Evolutionary conservation across 1,140 invertebrate species (phyloP), one percentile per base, ranked within the genome.

Genomic region (Epicauta chinensis): DNA sequence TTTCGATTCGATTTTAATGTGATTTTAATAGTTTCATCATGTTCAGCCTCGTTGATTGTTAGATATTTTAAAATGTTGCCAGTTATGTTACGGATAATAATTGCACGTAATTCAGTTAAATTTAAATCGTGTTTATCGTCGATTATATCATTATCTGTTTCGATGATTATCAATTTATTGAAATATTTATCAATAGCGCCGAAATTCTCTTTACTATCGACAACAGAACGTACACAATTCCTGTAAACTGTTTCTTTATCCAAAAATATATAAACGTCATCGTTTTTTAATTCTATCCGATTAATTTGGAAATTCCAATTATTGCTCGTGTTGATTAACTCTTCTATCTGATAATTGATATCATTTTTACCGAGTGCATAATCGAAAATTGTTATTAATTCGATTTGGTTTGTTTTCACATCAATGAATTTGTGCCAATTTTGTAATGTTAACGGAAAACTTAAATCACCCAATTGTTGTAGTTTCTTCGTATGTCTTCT

Each of bases 381-480:
- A 14, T 56, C 37, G 35, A 64, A 60, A 41, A 65, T 63, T 11
- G 15, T 58, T 7, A 30, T 13, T 34, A 13, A 16, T 14, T 43
- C 7, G 41, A 16, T 30, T 43, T 10, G 30, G 10, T 43, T 12
- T 15, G 12, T 43, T 29, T 11, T 40, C 46, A 48, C 43, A 11
- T 57, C 16, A 13, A 60, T 46, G 16, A 59, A 50, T 23, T 51
- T 39, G 37, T 49, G 52, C 66, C 66, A 68, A 45, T 55, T 62
- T 32, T 56, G 56, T 17, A 56, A 36, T 14, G 53, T 39, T 36
- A 62, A 38, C 14, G 65, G 63, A 51, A 67, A 66, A 58, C 65
- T 69, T 13, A 69, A 44, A 44, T 69, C 67, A n/a, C 67, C 65
- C 11, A 60, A 36, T 51, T 57, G 11, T 43, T 63, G 55, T 13